A percentile compares a stretch with the other conserved stretches of the same genome.
phyloP scores from a whole-genome alignment of 2,113 vertebrate species.

The Cynopterus brachyotis region DNA sequence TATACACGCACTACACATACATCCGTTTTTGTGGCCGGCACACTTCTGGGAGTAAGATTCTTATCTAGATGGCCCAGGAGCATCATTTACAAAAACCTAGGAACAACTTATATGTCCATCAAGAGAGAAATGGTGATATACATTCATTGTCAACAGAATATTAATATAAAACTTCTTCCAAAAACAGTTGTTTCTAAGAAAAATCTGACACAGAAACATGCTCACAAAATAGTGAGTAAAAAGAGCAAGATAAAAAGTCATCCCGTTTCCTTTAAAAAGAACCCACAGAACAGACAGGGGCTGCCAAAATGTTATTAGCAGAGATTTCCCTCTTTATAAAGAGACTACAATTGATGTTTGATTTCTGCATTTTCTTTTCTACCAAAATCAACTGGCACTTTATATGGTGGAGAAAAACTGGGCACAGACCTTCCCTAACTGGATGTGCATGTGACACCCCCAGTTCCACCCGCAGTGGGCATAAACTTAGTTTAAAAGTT shows the following conservation, averaged over 20 bases:
- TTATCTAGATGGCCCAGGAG: neutral
- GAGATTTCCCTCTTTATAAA: neutral
- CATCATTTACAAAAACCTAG: neutral
- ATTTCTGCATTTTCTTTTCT: neutral
- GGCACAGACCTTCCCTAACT: neutral
- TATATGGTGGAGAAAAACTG: neutral
- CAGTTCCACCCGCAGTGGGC: neutral
- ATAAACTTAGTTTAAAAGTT: neutral
- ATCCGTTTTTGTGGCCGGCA: neutral
- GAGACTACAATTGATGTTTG: no score
- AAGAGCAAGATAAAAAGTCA: neutral
- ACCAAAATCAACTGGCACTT: neutral
- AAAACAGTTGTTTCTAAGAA: neutral
- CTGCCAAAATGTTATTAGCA: rapidly evolving
- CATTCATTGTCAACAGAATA: neutral
- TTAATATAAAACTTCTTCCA: neutral
- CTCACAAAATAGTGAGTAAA: neutral
- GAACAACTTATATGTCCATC: neutral
- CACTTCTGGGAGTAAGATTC: neutral
- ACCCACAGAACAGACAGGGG: neutral
- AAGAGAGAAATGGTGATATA: neutral
- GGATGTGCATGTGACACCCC: rapidly evolving
- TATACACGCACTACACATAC: no score
- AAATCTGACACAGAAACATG: neutral
- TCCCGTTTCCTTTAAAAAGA: neutral